Conservation (phyloP, 2,888 invertebrate species). For the Trissolcus brochymenae region DNA sequence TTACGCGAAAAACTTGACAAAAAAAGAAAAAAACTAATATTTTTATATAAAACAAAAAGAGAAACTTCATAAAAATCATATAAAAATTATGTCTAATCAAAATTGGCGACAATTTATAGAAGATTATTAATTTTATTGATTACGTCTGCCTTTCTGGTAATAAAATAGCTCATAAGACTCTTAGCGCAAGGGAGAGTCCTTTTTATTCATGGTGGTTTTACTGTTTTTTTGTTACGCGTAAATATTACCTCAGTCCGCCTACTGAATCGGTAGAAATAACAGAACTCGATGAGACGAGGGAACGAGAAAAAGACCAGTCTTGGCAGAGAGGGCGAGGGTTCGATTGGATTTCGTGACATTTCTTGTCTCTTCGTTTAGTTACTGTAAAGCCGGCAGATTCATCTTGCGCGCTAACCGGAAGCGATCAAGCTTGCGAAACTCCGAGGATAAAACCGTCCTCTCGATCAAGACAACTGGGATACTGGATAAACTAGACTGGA, state of each 20-base stretch:
- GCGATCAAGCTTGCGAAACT: conserved; percentile 58
- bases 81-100: too few relatives aligned
- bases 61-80: too few relatives aligned
- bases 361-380: conserved; percentile 52
- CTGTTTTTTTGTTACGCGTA: conserved; percentile 46
- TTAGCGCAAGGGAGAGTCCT: conserved; percentile 36
- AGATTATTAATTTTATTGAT: conserved; percentile 21
- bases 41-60: too few relatives aligned
- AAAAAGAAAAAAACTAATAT: too few relatives aligned
- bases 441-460: conserved; percentile 56
- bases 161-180: conserved; percentile 40
- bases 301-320: conserved; percentile 23
- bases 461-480: conserved; percentile 60
- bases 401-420: conserved; percentile 58
- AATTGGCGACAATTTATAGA: background rate
- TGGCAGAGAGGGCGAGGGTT: conserved; percentile 49
- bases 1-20: too few relatives aligned
- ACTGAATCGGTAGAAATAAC: conserved; percentile 29
- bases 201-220: conserved; percentile 36
- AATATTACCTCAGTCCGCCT: conserved; percentile 52
- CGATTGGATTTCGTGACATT: conserved; percentile 57
- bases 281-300: background rate
- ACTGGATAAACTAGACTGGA: conserved; percentile 62
- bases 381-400: conserved; percentile 57
- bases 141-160: conserved; percentile 18